Evolutionary conservation across 92 coral and sea anemone genomes (phyloP).

Genomic region (Actinostola sp.): DNA sequence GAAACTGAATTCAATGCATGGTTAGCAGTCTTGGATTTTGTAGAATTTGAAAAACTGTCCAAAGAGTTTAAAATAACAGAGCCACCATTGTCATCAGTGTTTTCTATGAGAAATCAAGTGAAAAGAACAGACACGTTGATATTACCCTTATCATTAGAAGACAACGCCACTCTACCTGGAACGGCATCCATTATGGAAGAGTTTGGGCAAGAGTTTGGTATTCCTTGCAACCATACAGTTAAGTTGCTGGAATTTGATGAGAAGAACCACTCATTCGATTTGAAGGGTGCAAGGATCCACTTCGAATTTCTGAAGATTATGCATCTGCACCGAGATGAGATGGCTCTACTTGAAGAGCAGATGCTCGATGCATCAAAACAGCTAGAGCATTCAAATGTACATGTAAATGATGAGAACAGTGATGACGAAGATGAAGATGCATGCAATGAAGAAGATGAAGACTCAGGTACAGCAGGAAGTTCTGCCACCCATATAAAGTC

Average conservation of each 20-base stretch:
- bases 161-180: conserved; percentile 43
- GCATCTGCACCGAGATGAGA: conserved; percentile 26
- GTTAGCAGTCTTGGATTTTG: conserved; percentile 27
- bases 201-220: conserved; percentile 46
- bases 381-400: neutral
- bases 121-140: conserved; percentile 8
- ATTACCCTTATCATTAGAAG: conserved; percentile 55
- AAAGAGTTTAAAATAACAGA: neutral
- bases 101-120: neutral
- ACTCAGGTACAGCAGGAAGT: conserved; percentile 1
- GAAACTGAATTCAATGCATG: conserved; percentile 36
- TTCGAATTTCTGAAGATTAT: conserved; percentile 34
- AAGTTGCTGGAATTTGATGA: conserved; percentile 42
- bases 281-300: conserved; percentile 36
- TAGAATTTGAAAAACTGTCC: neutral
- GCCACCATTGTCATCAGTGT: conserved; percentile 25
- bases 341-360: conserved; percentile 13
- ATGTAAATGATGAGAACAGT: neutral
- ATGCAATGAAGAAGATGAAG: neutral
- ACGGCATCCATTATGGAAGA: conserved; percentile 57
- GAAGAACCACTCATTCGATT: conserved; percentile 28
- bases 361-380: neutral
- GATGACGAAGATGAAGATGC: neutral
- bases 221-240: conserved; percentile 22
- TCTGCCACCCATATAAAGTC: neutral